Evolutionary conservation across 2,113 vertebrate genomes (phyloP).

Genomic region (Pelusios castaneus): DNA sequence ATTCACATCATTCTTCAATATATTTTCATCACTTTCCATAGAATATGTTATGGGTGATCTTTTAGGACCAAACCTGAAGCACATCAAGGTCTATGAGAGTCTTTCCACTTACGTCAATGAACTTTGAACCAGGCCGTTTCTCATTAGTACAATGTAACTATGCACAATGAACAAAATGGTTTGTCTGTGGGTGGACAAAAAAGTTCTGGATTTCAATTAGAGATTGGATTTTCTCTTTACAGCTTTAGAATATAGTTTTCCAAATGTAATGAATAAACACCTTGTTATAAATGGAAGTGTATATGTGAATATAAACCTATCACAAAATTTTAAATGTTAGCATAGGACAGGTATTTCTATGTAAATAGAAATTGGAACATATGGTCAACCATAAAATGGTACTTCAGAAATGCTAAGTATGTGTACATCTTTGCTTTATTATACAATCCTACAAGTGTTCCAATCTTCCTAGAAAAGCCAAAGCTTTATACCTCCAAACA

Average conservation of each 20-base stretch:
- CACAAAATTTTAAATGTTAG: background rate
- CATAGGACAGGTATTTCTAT: conserved; percentile 14
- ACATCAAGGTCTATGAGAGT: background rate
- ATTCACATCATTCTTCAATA: background rate
- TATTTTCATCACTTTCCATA: background rate
- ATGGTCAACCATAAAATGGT: background rate
- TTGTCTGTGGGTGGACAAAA: background rate
- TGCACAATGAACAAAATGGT: background rate
- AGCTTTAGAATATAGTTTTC: background rate
- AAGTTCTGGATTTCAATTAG: background rate
- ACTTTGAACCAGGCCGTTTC: background rate
- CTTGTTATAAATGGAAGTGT: background rate
- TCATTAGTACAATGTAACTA: background rate
- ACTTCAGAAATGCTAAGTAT: background rate
- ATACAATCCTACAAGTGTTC: background rate
- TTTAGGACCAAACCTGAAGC: background rate
- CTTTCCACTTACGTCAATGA: background rate
- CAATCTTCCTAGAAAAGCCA: background rate
- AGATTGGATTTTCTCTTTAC: background rate
- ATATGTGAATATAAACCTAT: background rate
- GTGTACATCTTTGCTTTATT: background rate
- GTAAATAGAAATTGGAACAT: conserved; percentile 40
- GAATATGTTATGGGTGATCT: background rate
- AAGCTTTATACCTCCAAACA: background rate
- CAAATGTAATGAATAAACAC: background rate